These are phyloP conservation scores for Picus viridis DNA, from an alignment of 2,797 vertebrate species.

Conservation along the genomic window DNA sequence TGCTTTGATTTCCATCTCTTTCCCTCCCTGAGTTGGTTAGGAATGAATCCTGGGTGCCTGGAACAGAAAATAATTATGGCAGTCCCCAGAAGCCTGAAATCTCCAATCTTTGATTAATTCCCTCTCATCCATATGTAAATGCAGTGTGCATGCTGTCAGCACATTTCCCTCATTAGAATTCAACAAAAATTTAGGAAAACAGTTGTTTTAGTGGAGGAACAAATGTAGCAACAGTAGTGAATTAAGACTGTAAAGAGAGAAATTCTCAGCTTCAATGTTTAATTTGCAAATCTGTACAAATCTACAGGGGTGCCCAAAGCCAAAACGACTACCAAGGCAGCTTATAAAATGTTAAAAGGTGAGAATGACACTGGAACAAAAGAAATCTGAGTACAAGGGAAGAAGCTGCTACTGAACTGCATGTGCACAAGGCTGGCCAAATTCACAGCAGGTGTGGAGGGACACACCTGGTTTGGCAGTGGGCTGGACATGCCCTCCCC, in stretches of 20 bases:
- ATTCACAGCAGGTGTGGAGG: accelerated
- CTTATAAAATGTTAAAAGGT: not conserved
- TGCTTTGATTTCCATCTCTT: not conserved
- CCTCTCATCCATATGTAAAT: not conserved
- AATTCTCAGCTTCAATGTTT: not conserved
- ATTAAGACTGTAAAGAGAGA: not conserved
- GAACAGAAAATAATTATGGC: not conserved
- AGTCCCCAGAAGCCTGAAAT: not conserved
- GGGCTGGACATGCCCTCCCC: not conserved
- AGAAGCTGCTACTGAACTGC: not conserved
- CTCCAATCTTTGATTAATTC: not conserved
- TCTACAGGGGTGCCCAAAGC: not conserved
- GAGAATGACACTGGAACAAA: not conserved
- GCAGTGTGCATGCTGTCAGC: not conserved
- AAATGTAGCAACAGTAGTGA: not conserved
- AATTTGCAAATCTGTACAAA: not conserved
- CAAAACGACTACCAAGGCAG: not conserved
- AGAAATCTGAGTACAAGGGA: not conserved
- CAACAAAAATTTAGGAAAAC: not conserved
- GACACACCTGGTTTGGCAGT: not conserved
- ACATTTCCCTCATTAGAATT: not conserved
- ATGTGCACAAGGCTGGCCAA: not conserved
- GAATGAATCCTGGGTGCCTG: not conserved
- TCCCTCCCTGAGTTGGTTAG: not conserved
- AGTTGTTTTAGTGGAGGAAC: not conserved